Conservation (phyloP, 2,888 invertebrate species). For the Trachelus tabidus region DNA sequence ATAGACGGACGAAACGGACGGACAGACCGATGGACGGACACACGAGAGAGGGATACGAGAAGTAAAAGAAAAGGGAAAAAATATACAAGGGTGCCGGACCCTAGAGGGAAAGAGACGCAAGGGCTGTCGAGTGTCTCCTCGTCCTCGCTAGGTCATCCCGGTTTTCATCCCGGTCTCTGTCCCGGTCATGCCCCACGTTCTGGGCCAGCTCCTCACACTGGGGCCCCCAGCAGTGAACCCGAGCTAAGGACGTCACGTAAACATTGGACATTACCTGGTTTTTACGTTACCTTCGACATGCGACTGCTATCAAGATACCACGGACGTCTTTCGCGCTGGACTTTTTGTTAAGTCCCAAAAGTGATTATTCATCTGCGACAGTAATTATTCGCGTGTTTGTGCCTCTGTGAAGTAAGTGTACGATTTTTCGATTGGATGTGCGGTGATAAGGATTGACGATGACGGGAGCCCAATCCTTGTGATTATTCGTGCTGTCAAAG, state of each 20-base stretch:
- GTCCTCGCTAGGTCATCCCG: neutral
- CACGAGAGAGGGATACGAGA: neutral
- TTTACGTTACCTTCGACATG: neutral
- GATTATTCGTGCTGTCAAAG: neutral
- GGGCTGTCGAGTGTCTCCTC: neutral
- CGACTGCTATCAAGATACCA: neutral
- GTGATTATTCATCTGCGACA: neutral
- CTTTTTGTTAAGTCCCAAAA: neutral
- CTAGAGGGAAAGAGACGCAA: neutral
- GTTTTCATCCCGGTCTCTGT: neutral
- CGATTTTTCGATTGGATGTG: neutral
- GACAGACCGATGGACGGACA: neutral
- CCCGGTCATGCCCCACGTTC: neutral
- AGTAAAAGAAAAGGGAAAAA: neutral
- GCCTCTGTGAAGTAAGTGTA: neutral
- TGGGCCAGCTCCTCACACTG: neutral
- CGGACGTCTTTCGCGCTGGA: neutral
- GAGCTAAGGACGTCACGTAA: neutral
- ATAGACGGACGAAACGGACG: conserved; percentile 16
- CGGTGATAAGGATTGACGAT: neutral
- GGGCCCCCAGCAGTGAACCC: neutral
- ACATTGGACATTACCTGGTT: neutral
- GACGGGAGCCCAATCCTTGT: neutral
- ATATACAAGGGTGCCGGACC: neutral
- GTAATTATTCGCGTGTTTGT: neutral